These are phyloP conservation scores for Cryptus viduatorius DNA, from an alignment of 2,888 invertebrate species.

Conservation along the genomic window DNA sequence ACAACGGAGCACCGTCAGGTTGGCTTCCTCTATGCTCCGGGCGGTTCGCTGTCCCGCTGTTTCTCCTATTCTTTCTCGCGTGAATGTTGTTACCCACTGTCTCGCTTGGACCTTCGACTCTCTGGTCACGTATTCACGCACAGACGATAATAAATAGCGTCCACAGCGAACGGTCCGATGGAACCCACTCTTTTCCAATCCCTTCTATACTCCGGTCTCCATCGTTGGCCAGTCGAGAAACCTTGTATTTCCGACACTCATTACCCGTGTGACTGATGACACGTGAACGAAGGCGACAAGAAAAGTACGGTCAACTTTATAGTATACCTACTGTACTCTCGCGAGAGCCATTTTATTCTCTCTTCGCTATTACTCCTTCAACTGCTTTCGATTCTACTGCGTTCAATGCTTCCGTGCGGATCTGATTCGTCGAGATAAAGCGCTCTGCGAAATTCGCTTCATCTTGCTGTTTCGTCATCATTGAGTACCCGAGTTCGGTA, in stretches of 20 bases:
- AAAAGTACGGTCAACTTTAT: slow-evolving; percentile 72
- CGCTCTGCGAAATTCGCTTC: not conserved
- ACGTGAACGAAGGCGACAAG: slow-evolving; percentile 79
- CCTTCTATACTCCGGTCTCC: slow-evolving; percentile 3
- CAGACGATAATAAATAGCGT: slow-evolving; percentile 78
- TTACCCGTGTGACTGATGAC: slow-evolving; percentile 82
- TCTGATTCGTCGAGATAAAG: too few species aligned
- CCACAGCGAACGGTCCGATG: slow-evolving; percentile 65
- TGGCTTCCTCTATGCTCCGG: not conserved
- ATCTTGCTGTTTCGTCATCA: not conserved
- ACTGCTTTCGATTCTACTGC: slow-evolving; percentile 38
- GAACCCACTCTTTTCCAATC: slow-evolving; percentile 46
- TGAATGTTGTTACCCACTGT: not conserved
- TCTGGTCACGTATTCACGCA: slow-evolving; percentile 76
- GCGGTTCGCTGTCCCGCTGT: slow-evolving; percentile 1
- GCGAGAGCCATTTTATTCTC: slow-evolving; percentile 39
- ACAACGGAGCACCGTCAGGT: slow-evolving; percentile 10
- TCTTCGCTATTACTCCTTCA: slow-evolving; percentile 50
- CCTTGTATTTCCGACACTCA: slow-evolving; percentile 81
- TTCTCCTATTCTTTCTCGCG: slow-evolving; percentile 21
- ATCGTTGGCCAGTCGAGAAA: slow-evolving; percentile 73
- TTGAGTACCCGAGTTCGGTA: not conserved
- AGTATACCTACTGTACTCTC: not conserved
- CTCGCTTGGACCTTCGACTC: slow-evolving; percentile 67
- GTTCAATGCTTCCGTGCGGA: slow-evolving; percentile 33